Percentiles rank a stretch among this genome's conserved stretches.
Evolutionary conservation across 2,888 invertebrate genomes (phyloP).

Genomic region (Carcina quercana): DNA sequence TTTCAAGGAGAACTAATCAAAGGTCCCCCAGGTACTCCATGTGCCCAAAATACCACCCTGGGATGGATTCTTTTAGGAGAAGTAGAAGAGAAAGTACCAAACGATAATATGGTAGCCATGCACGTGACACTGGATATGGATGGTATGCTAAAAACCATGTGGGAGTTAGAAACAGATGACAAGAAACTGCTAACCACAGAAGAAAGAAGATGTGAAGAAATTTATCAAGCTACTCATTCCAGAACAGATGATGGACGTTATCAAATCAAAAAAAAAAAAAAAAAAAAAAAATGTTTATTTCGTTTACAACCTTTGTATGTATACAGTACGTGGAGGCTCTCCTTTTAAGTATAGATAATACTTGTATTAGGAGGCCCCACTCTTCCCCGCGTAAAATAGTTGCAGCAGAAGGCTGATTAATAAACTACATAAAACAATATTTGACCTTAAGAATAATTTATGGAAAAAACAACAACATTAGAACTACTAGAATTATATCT

Average conservation of each 20-base stretch:
- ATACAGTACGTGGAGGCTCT: too few species aligned
- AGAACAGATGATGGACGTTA: neutral
- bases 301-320: too few species aligned
- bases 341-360: too few species aligned
- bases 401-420: too few species aligned
- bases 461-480: too few species aligned
- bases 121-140: neutral
- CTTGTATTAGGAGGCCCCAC: too few species aligned
- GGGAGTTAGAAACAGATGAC: neutral
- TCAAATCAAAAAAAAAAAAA: too few species aligned
- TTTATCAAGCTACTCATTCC: neutral
- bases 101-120: neutral
- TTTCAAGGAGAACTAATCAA: conserved; percentile 13
- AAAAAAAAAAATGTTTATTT: too few species aligned
- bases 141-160: neutral
- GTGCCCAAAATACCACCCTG: conserved; percentile 17
- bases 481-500: too few species aligned
- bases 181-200: neutral
- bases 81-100: conserved; percentile 1
- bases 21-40: conserved; percentile 18
- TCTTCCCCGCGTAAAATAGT: too few species aligned
- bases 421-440: too few species aligned
- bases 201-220: neutral
- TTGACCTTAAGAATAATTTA: too few species aligned
- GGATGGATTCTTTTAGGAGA: conserved; percentile 20